Evolutionary conservation across 2,888 invertebrate genomes (phyloP).

Genomic region (Eupithecia tripunctaria): DNA sequence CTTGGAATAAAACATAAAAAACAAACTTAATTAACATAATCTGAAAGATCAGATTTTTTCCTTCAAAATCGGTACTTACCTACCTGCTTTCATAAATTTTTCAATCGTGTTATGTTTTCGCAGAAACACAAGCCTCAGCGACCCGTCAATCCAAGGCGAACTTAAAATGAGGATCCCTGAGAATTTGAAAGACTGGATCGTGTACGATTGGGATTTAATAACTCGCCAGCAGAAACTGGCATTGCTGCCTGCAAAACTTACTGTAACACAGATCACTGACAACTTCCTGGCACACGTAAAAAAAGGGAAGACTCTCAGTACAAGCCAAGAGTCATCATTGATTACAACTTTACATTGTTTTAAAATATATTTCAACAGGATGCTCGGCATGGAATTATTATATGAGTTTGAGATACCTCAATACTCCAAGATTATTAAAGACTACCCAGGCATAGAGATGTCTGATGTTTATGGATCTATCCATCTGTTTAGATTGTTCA

Average conservation of each 20-base stretch:
- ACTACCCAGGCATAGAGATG: constrained; percentile 90
- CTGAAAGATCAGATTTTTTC: neutral
- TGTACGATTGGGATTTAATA: constrained; percentile 97
- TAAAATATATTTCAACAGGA: constrained; percentile 96
- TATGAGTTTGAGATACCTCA: constrained; percentile 98
- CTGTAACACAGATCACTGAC: constrained; percentile 93
- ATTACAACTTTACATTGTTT: constrained; percentile 85
- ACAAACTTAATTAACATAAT: too few relatives aligned
- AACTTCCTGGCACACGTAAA: constrained; percentile 93
- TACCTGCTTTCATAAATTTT: neutral
- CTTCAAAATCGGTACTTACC: too few relatives aligned
- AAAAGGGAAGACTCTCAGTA: constrained; percentile 90
- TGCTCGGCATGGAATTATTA: constrained; percentile 94
- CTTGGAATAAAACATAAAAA: too few relatives aligned
- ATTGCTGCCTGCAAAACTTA: constrained; percentile 92
- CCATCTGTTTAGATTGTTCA: constrained; percentile 96
- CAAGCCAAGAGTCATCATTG: constrained; percentile 86
- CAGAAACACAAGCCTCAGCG: constrained; percentile 87
- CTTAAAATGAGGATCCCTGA: constrained; percentile 97
- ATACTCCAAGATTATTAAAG: constrained; percentile 92
- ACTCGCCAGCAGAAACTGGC: constrained; percentile 93
- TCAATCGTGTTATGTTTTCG: neutral
- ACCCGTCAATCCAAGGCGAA: constrained; percentile 92
- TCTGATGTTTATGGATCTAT: constrained; percentile 95
- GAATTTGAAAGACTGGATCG: constrained; percentile 95